Evolutionary conservation across 2,113 vertebrate species (phyloP), one percentile per base, ranked within the genome.

Genomic region (Mastomys natalensis): DNA sequence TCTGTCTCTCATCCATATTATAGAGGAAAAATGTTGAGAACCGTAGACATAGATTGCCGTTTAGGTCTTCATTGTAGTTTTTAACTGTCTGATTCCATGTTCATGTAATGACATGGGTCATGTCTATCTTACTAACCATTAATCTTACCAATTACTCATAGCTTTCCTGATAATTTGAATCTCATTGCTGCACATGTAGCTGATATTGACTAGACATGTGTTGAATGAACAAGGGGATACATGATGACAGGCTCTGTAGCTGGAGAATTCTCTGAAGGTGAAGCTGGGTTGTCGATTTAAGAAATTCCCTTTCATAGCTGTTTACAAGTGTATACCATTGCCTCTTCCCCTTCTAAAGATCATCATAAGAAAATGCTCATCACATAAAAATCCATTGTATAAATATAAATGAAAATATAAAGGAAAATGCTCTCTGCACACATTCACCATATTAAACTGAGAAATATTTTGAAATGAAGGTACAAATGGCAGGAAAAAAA

Each of bases 121-220:
- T 89, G 17, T 48, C 73, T 89, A 45, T 53, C 43, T 96, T 77
- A 92, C 88, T 70, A 93, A 68, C 82, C n/a, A 84, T 87, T 92
- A 58, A 70, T 89, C 40, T 58, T 92, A 53, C 72, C 90, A 90
- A 93, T 84, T n/a, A 80, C 66, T 34, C 84, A n/a, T 62, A 95
- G 78, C 48, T 8, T 74, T 93, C n/a, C 62, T 92, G 93, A 84
- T 68, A 80, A 87, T 77, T 92, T 89, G 48, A 86, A 72, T 31
- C 4, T 51, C 12, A 64, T 66, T 86, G 22, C 2, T 7, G 29
- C 37, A 62, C 17, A 55, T 55, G 31, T 40, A 72, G 66, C 51
- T 43, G 64, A 16, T 81, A 11, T 66, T 95, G 13, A 2, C 43
- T 76, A 76, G 53, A 88, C 11, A 72, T 86, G 94, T 89, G 26